A percentile compares a stretch with the other conserved stretches of the same genome.
Conservation (phyloP, 2,113 vertebrate species). For the Grammomys surdaster region DNA sequence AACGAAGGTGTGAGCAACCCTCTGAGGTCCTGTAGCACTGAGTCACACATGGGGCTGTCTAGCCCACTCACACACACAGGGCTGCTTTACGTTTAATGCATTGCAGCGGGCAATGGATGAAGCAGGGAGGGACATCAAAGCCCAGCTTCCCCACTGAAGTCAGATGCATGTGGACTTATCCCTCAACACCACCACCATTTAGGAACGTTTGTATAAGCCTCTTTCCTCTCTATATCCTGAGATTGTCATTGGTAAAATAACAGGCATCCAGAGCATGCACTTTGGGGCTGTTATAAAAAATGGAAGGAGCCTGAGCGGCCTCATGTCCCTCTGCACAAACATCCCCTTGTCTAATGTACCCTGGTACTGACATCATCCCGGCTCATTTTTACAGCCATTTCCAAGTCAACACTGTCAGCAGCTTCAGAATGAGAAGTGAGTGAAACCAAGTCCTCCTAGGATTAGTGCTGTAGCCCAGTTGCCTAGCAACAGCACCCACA, state of each 20-base stretch:
- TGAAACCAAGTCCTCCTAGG: conserved; percentile 75
- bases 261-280: not conserved
- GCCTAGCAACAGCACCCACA: conserved; percentile 86
- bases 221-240: not conserved
- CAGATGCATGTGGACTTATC: too few species aligned
- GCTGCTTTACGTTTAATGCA: not conserved
- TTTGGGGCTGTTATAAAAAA: conserved; percentile 43
- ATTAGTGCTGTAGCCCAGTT: conserved; percentile 82
- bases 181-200: not conserved
- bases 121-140: not conserved
- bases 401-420: conserved; percentile 75
- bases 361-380: not conserved
- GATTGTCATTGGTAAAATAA: not conserved
- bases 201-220: not conserved
- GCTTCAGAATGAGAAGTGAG: conserved; percentile 75
- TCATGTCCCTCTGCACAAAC: not conserved
- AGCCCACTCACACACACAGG: not conserved
- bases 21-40: rapidly evolving
- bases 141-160: not conserved
- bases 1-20: rapidly evolving
- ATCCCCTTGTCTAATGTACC: rapidly evolving
- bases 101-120: not conserved
- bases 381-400: conserved; percentile 43
- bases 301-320: not conserved
- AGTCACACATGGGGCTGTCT: rapidly evolving